Evolutionary conservation across 2,888 invertebrate genomes (phyloP).

Genomic region (Brachynemurus nebulosus): DNA sequence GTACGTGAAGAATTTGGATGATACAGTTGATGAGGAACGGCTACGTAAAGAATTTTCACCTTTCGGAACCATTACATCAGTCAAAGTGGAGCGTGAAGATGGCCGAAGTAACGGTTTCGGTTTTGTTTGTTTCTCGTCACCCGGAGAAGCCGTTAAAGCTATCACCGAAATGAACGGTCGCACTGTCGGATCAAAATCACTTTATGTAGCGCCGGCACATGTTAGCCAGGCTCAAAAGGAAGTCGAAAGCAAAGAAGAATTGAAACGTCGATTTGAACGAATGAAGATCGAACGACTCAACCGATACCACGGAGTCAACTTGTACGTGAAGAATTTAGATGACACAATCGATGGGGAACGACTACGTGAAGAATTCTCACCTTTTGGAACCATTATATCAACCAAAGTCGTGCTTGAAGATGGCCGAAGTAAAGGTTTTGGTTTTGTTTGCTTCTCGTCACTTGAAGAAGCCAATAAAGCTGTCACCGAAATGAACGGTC

Average conservation of each 20-base stretch:
- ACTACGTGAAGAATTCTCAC: slow-evolving; percentile 86
- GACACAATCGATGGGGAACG: slow-evolving; percentile 96
- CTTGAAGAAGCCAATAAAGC: slow-evolving; percentile 98
- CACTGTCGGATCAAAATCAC: slow-evolving; percentile 81
- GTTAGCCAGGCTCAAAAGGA: slow-evolving; percentile 99
- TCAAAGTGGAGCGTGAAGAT: slow-evolving; percentile 92
- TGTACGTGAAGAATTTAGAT: slow-evolving; percentile 98
- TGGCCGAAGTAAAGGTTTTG: slow-evolving; percentile 91
- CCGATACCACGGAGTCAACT: slow-evolving; percentile 86
- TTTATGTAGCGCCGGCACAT: slow-evolving; percentile 77
- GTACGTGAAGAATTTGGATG: slow-evolving; percentile 97
- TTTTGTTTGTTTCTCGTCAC: slow-evolving; percentile 95
- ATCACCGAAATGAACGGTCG: slow-evolving; percentile 85
- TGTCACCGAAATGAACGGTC: slow-evolving; percentile 97
- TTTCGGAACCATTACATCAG: slow-evolving; percentile 85
- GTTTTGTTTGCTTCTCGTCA: slow-evolving; percentile 96
- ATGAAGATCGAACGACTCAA: slow-evolving; percentile 85
- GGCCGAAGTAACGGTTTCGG: slow-evolving; percentile 97
- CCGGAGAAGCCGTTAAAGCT: slow-evolving; percentile 89
- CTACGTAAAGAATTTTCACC: slow-evolving; percentile 82
- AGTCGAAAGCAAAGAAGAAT: slow-evolving; percentile 93
- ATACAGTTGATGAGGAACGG: slow-evolving; percentile 84
- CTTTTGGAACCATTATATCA: slow-evolving; percentile 97
- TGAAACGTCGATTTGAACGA: slow-evolving; percentile 92
- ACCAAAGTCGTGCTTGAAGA: slow-evolving; percentile 97